These are phyloP conservation scores for Pachypeltis micranthus DNA, from an alignment of 1,140 invertebrate genomes.

Conservation along the genomic window DNA sequence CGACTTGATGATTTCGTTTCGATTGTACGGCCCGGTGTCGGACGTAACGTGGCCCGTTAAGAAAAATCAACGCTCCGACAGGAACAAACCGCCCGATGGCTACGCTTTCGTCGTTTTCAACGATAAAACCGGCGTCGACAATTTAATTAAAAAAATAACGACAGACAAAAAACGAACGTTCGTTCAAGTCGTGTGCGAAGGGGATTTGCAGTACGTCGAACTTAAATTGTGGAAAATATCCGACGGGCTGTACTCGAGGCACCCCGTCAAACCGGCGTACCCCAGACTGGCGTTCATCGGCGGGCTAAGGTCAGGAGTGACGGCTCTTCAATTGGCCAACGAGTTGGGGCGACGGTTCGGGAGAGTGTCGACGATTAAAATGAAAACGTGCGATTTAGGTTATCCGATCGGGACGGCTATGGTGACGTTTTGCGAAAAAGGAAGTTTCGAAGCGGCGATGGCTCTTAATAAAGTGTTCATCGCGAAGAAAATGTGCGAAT, in stretches of 20 bases:
- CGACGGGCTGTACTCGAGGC: not conserved
- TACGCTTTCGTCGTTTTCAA: not conserved
- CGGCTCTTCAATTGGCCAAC: not conserved
- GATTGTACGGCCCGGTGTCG: not conserved
- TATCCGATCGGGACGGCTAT: not conserved
- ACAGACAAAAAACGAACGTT: too few relatives aligned
- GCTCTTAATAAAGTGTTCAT: not conserved
- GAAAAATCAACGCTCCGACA: slow-evolving; percentile 5
- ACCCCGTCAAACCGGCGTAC: not conserved
- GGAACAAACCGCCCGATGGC: not conserved
- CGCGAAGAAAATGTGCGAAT: not conserved
- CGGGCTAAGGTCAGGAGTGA: not conserved
- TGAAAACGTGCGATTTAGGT: not conserved
- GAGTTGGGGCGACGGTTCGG: not conserved
- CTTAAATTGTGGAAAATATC: not conserved
- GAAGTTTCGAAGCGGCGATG: not conserved
- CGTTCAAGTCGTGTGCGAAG: too few relatives aligned
- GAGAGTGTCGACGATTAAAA: not conserved
- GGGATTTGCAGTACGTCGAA: not conserved
- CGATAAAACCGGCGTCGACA: not conserved
- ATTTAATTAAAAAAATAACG: not conserved
- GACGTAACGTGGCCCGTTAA: not conserved
- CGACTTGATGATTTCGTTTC: not conserved
- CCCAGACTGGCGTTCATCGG: not conserved
- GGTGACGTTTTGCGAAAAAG: not conserved